Base-by-base conservation (phyloP, 2,797 vertebrate species). In the Kryptolebias ocellatus region DNA sequence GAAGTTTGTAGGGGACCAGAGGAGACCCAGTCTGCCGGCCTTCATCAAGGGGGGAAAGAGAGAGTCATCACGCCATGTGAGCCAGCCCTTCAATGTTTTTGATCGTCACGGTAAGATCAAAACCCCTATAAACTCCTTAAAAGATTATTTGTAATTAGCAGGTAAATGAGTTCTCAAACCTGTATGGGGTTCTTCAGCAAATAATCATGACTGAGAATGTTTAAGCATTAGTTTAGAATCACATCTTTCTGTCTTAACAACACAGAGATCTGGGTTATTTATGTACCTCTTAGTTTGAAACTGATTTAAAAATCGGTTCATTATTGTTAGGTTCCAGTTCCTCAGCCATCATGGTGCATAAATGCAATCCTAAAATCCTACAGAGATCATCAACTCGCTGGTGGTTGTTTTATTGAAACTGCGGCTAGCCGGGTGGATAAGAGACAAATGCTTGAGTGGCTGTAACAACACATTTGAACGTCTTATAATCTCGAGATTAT, bases 1-100 rank as follows among this genome's bases (percentile, higher is more conserved):
- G 91, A 99, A 99, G 95, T 95, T 96, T 90, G 95, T 94, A 90
- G 97, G 97, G 93, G 98, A 99, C 94, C 97, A 97, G 89, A 95
- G 97, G 91, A 96, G 97, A 94, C 97, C 97, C 29, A 99, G 97
- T 94, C 91, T 99, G 91, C 96, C 96, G 44, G 95, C 95, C 91
- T 99, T 99, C 78, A 99, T 99, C 89, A 98, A 97, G 82, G 95
- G 94, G 80, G 94, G 91, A 74, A 97, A 90, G 91, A 97, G 95
- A 85, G 98, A 99, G 46, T 88, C 96, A 0, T 87, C 96, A 0
- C 94, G 95, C 73, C 97, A 98, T 84, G 96, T 93, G 39, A 93
- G 87, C 15, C 94, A 94, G 0, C 96, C 94, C 87, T 97, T 94
- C 79, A 99, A 99, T 0, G 95, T 99, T 47, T 99, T 99, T 5